These are phyloP conservation scores for Drosophila biarmipes DNA, from an alignment of 1,140 invertebrate species.

Conservation along the genomic window DNA sequence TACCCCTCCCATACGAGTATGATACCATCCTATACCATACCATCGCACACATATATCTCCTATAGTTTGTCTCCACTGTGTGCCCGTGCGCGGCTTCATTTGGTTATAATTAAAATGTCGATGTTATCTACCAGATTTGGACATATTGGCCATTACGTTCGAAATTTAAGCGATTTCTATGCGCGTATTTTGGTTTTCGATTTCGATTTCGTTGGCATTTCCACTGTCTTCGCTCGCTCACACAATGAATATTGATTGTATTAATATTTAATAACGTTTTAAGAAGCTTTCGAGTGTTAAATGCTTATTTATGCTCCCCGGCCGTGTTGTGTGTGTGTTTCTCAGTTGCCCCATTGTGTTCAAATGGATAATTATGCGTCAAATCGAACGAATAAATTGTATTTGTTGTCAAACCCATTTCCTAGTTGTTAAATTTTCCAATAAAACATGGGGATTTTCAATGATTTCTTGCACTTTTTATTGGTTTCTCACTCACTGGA, in stretches of 20 bases:
- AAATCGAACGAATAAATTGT: conserved; percentile 55
- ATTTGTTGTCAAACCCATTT: conserved; percentile 47
- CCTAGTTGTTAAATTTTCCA: conserved; percentile 4
- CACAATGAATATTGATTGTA: conserved; percentile 81
- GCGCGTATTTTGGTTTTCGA: conserved; percentile 69
- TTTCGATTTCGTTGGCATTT: conserved; percentile 57
- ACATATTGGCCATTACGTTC: conserved; percentile 82
- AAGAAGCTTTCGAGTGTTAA: conserved; percentile 81
- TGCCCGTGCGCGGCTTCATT: conserved; percentile 67
- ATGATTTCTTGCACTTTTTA: conserved; percentile 45
- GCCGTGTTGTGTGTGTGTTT: conserved; percentile 17
- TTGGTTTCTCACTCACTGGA: conserved; percentile 32
- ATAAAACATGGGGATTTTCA: conserved; percentile 3
- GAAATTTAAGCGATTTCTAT: conserved; percentile 83
- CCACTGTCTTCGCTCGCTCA: conserved; percentile 14
- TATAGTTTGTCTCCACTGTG: conserved; percentile 22
- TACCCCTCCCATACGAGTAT: background rate
- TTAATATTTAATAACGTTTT: conserved; percentile 82
- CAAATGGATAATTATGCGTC: conserved; percentile 40
- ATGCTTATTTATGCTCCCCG: conserved; percentile 71
- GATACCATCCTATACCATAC: background rate
- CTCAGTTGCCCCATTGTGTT: conserved; percentile 7
- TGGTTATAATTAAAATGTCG: conserved; percentile 84
- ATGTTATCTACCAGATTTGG: conserved; percentile 80
- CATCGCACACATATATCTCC: conserved; percentile 1